Base-by-base conservation (phyloP, 1,140 invertebrate genomes). In the Drosophila bocqueti region DNA sequence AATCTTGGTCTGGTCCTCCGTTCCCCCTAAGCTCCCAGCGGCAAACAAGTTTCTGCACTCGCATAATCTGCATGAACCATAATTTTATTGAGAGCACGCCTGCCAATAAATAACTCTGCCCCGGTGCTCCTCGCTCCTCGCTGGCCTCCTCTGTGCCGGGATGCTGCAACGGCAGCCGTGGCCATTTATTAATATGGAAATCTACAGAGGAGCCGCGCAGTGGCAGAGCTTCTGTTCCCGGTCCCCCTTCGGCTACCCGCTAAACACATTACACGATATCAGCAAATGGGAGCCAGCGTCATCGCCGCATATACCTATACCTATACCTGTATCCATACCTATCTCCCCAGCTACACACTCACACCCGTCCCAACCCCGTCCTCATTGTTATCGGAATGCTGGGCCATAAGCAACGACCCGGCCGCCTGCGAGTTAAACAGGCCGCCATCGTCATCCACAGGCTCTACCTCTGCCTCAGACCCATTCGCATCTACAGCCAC, bases 101-200 rank as follows among this genome's bases (percentile, higher is more conserved):
- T 90, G 85, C 81, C 85, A 90, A 90, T 90, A 90, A 90, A 90
- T 90, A 90, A 90, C 81, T 85, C 85, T 62, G 59, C 38, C 50
- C 69, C 61, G 3, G 7, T 18, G n/a, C 15, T 6, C 26, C 31
- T 60, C 40, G 11, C 15, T 49, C 45, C 16, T 34, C 31, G 10
- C 36, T 13, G 36, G 42, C 21, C 40, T 15, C 40, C 66, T 16
- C 31, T 15, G 16, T 13, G 2, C n/a, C 26, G 36, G 58, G n/a
- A 42, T 50, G 40, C 54, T 55, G 60, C 45, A 61, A 69, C 76
- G 69, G 76, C 67, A 64, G 69, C 71, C 75, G 75, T 81, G 74
- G 81, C 84, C 85, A 90, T 90, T 90, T 90, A 90, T 90, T 90
- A 90, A 90, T 90, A 90, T 90, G 85, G 81, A 90, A 90, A 90